Percentiles rank a stretch among this genome's conserved stretches.
Evolutionary conservation across 2,888 invertebrate species (phyloP).

Genomic region (Drosophila mettleri): DNA sequence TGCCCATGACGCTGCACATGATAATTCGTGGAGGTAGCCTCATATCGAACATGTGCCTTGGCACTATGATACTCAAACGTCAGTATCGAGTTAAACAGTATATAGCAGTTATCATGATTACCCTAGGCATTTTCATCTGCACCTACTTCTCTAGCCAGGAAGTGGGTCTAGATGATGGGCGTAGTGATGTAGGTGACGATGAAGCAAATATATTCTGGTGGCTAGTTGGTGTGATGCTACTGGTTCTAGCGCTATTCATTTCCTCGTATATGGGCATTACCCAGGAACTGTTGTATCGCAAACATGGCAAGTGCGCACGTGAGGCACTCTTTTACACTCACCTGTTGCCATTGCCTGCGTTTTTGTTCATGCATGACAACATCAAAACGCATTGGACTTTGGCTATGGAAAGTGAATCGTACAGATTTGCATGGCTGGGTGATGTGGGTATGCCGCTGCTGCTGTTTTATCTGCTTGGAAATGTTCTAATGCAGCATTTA

Average conservation of each 20-base stretch:
- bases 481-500: constrained; percentile 94
- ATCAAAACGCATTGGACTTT: constrained; percentile 88
- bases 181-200: no score
- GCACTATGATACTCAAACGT: constrained; percentile 93
- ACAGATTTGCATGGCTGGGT: constrained; percentile 32
- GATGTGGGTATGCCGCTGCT: constrained; percentile 53
- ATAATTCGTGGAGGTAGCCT: constrained; percentile 97
- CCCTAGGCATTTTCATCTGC: constrained; percentile 94
- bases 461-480: constrained; percentile 88
- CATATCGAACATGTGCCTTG: constrained; percentile 98
- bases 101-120: constrained; percentile 95
- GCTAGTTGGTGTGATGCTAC: constrained; percentile 90
- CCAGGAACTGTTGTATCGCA: constrained; percentile 93
- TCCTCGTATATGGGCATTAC: constrained; percentile 97
- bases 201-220: constrained; percentile 83
- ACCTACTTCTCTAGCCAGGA: constrained; percentile 86
- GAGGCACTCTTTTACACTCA: constrained; percentile 95
- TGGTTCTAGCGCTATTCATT: constrained; percentile 94
- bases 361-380: constrained; percentile 91
- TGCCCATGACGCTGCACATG: constrained; percentile 99
- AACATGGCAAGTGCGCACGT: constrained; percentile 95
- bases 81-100: constrained; percentile 92
- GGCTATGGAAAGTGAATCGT: constrained; percentile 46
- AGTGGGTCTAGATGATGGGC: constrained; percentile 2
- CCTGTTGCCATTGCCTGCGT: constrained; percentile 93